phyloP scores from a whole-genome alignment of 2,888 invertebrate species.

The Frankliniella fusca region DNA sequence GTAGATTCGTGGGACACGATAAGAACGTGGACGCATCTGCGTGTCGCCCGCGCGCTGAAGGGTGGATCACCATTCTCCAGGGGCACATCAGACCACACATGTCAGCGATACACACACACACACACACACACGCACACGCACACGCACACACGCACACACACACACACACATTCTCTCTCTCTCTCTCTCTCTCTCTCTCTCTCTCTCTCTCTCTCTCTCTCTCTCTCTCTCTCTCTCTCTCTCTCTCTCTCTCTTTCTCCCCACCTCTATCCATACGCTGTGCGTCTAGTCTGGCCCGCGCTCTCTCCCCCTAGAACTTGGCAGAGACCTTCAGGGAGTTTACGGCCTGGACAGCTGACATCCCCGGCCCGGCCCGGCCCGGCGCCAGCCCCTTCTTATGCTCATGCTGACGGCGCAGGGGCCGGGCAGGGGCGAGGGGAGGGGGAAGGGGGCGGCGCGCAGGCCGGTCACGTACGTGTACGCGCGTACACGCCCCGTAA shows the following conservation, averaged over 20 bases:
- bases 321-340: slow-evolving; percentile 6
- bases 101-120: not conserved
- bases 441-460: not conserved
- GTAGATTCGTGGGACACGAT: no score
- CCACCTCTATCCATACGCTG: no score
- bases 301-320: slow-evolving; percentile 2
- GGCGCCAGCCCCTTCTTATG: not conserved
- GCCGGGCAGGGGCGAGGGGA: not conserved
- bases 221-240: no score
- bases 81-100: no score
- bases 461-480: not conserved
- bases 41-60: no score
- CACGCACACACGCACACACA: not conserved
- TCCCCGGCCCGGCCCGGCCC: not conserved
- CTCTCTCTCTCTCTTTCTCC: no score
- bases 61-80: no score
- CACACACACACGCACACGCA: not conserved
- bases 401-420: slow-evolving; percentile 1
- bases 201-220: no score
- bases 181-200: no score
- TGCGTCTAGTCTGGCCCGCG: not conserved
- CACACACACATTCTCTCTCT: no score
- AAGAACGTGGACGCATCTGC: no score
- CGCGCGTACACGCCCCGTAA: not conserved
- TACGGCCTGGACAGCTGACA: slow-evolving; percentile 10